Conservation (phyloP, 2,113 vertebrate genomes). For the Ibidorhyncha struthersii region DNA sequence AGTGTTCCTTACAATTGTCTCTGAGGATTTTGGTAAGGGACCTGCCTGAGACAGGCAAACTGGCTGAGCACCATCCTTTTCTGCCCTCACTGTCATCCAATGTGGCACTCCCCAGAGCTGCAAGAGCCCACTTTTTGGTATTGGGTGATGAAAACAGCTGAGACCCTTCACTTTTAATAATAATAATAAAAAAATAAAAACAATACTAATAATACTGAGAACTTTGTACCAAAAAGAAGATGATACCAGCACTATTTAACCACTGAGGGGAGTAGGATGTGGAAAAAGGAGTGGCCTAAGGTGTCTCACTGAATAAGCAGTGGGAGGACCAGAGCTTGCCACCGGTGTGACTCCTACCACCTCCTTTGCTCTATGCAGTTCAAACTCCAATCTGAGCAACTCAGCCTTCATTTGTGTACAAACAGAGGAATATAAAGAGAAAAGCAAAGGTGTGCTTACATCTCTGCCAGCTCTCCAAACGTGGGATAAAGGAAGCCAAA, state of each 20-base stretch:
- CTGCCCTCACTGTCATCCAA: background rate
- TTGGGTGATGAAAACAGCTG: background rate
- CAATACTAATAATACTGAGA: background rate
- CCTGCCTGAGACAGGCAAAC: background rate
- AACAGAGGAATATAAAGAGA: background rate
- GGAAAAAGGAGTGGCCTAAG: background rate
- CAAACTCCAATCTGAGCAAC: background rate
- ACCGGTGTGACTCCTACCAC: background rate
- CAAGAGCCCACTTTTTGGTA: background rate
- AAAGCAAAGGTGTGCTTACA: background rate
- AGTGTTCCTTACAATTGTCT: background rate
- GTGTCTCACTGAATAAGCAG: background rate
- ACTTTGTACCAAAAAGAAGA: background rate
- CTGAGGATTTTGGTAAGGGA: background rate
- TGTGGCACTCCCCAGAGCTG: background rate
- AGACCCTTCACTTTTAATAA: background rate
- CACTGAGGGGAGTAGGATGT: background rate
- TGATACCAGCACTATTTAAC: background rate
- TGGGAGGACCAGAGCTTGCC: background rate
- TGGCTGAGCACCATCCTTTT: fast-evolving
- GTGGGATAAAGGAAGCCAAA: background rate
- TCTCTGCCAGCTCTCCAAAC: background rate
- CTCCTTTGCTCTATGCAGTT: background rate
- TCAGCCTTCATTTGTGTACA: background rate
- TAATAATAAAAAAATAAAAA: background rate